Percentiles rank a stretch among this genome's conserved stretches.
phyloP scores from a whole-genome alignment of 2,113 vertebrate genomes.

The Alligator mississippiensis region DNA sequence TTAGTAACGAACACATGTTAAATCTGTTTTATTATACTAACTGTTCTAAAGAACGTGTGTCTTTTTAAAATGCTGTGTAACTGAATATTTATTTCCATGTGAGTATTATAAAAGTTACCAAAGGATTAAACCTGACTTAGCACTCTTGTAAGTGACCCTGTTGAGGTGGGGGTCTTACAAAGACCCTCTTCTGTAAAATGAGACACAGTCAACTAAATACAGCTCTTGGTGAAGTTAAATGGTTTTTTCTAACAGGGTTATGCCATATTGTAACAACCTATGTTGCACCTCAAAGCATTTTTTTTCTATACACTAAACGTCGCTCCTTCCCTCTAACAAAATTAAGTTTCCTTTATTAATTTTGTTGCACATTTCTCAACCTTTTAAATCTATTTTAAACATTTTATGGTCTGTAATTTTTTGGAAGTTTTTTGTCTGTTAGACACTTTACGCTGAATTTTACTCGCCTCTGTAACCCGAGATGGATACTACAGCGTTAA shows the following conservation, averaged over 20 bases:
- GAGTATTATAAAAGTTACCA: slow-evolving; percentile 88
- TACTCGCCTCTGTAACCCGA: slow-evolving; percentile 82
- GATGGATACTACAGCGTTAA: slow-evolving; percentile 78
- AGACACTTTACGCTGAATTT: slow-evolving; percentile 82
- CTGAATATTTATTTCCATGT: slow-evolving; percentile 85
- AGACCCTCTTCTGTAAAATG: slow-evolving; percentile 63
- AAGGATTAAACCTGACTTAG: slow-evolving; percentile 83
- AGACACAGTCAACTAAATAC: slow-evolving; percentile 68
- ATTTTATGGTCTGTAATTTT: slow-evolving; percentile 83
- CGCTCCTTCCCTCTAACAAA: slow-evolving; percentile 74
- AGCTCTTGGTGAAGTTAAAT: slow-evolving; percentile 75
- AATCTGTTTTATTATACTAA: slow-evolving; percentile 75
- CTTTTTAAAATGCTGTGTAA: slow-evolving; percentile 78
- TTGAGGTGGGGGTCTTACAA: slow-evolving; percentile 53
- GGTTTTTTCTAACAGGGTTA: slow-evolving; percentile 83
- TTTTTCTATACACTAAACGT: slow-evolving; percentile 80
- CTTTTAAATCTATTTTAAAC: slow-evolving; percentile 86
- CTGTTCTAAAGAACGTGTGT: slow-evolving; percentile 76
- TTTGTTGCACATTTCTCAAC: slow-evolving; percentile 77
- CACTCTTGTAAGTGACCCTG: slow-evolving; percentile 74
- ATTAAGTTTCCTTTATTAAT: slow-evolving; percentile 79
- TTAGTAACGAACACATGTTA: slow-evolving; percentile 80
- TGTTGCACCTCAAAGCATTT: slow-evolving; percentile 74
- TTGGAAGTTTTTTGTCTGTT: slow-evolving; percentile 79
- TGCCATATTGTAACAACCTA: slow-evolving; percentile 71